phyloP scores from a whole-genome alignment of 2,888 invertebrate genomes.

The Emmelina monodactyla region DNA sequence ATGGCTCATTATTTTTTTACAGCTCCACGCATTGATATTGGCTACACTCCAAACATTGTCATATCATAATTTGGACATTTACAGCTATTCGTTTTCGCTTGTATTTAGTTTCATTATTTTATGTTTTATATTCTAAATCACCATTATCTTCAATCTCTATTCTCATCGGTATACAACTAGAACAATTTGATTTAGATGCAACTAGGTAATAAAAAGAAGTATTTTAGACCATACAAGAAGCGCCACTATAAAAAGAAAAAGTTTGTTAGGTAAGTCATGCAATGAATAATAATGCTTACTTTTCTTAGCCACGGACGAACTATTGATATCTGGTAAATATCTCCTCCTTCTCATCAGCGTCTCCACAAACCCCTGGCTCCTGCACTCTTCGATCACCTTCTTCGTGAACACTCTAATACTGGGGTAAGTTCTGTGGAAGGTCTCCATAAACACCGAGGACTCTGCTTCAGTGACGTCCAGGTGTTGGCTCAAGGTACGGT shows the following conservation, averaged over 20 bases:
- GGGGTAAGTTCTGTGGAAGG: conserved; percentile 81
- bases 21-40: neutral
- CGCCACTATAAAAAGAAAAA: too few species aligned
- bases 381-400: conserved; percentile 69
- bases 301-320: conserved; percentile 62
- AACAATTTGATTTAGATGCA: too few species aligned
- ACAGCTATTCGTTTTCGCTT: too few species aligned
- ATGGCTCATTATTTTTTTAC: conserved; percentile 1
- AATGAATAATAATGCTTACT: conserved; percentile 68
- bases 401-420: conserved; percentile 69
- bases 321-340: conserved; percentile 78
- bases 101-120: too few species aligned
- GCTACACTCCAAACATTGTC: neutral
- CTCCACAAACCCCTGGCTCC: conserved; percentile 78
- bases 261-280: too few species aligned
- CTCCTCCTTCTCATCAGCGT: conserved; percentile 83
- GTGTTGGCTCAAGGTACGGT: conserved; percentile 79
- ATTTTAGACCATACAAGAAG: too few species aligned
- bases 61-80: too few species aligned
- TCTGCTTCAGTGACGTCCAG: conserved; percentile 80
- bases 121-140: too few species aligned
- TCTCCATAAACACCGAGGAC: conserved; percentile 79
- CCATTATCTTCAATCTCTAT: too few species aligned
- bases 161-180: too few species aligned
- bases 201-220: too few species aligned